Evolutionary conservation across 2,888 invertebrate species (phyloP).

Genomic region (Malthinus seriepunctatus): DNA sequence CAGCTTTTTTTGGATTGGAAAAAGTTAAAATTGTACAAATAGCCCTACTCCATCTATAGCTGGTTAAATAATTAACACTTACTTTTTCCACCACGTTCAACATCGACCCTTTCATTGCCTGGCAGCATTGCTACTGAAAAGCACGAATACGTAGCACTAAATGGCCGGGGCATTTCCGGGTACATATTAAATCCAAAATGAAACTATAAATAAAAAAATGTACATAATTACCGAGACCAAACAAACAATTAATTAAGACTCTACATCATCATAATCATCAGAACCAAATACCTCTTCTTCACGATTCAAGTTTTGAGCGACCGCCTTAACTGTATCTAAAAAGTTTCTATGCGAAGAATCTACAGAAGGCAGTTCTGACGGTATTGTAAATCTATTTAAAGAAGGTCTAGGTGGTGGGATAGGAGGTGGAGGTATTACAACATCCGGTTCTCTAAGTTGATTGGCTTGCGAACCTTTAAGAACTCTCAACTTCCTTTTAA

Average conservation of each 20-base stretch:
- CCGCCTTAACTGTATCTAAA: conserved; percentile 12
- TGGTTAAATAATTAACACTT: conserved; percentile 44
- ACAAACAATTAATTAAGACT: conserved; percentile 4
- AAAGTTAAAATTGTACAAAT: no score
- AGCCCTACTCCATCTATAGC: no score
- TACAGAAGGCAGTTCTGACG: background rate
- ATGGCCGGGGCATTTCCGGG: conserved; percentile 79
- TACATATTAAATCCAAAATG: conserved; percentile 90
- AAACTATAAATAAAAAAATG: conserved; percentile 60
- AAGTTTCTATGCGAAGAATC: conserved; percentile 1
- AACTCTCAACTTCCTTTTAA: conserved; percentile 6
- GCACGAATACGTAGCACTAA: conserved; percentile 84
- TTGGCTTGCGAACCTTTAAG: conserved; percentile 7
- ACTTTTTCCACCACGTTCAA: conserved; percentile 97
- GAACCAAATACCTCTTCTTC: conserved; percentile 25
- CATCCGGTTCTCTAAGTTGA: background rate
- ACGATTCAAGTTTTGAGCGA: conserved; percentile 20
- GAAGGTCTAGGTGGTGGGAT: conserved; percentile 1
- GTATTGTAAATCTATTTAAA: background rate
- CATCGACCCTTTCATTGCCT: conserved; percentile 90
- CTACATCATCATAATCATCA: background rate
- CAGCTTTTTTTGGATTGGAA: no score
- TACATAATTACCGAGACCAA: conserved; percentile 23
- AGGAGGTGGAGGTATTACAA: conserved; percentile 4
- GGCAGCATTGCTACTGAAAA: conserved; percentile 95